Percentiles rank a stretch among this genome's conserved stretches.
These are phyloP conservation scores for Rhinogobio ventralis DNA, from an alignment of 2,797 vertebrate species.

Conservation along the genomic window DNA sequence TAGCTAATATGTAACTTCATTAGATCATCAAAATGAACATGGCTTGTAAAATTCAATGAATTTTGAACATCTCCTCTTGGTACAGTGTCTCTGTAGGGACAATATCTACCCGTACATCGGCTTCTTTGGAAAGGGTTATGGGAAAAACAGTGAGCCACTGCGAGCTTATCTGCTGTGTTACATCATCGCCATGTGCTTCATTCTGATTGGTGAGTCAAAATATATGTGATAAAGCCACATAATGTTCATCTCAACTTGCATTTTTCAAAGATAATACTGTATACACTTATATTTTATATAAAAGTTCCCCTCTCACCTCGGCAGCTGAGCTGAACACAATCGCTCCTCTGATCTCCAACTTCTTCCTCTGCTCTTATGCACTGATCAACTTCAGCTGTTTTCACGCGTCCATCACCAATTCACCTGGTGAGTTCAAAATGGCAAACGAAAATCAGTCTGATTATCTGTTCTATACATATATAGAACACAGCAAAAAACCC, in stretches of 20 bases:
- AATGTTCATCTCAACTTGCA: background rate
- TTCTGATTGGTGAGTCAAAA: slow-evolving; percentile 76
- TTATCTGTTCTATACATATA: background rate
- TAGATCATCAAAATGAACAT: background rate
- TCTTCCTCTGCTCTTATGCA: slow-evolving; percentile 81
- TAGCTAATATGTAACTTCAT: background rate
- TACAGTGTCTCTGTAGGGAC: slow-evolving; percentile 81
- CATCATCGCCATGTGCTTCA: slow-evolving; percentile 76
- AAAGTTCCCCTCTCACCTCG: background rate
- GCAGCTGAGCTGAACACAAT: slow-evolving; percentile 77
- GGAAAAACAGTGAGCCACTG: slow-evolving; percentile 79
- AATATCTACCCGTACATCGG: slow-evolving; percentile 79
- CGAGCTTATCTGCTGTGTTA: slow-evolving; percentile 78
- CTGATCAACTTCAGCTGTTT: slow-evolving; percentile 85
- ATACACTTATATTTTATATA: background rate
- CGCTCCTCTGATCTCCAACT: slow-evolving; percentile 80
- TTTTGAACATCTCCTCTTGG: background rate
- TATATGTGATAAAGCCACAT: background rate
- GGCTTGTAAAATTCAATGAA: background rate
- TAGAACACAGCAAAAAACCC: too few relatives aligned
- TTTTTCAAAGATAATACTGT: background rate
- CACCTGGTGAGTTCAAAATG: slow-evolving; percentile 71
- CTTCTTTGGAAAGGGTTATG: slow-evolving; percentile 82
- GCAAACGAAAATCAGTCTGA: background rate
- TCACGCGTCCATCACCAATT: slow-evolving; percentile 80